Conservation (phyloP, 2,113 vertebrate species). For the Gnathonemus echidnorhynchus region DNA sequence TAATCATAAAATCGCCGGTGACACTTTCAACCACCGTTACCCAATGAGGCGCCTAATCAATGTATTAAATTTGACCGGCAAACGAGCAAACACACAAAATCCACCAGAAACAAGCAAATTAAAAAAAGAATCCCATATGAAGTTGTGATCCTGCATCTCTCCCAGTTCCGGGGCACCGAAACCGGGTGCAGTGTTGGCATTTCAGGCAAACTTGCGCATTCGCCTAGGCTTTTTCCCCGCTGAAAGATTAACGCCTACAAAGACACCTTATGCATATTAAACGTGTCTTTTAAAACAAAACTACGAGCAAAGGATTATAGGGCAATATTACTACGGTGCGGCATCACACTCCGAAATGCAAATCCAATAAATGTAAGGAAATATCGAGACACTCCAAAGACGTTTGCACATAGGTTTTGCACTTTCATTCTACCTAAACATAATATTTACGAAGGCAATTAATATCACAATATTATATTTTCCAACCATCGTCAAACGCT, state of each 20-base stretch:
- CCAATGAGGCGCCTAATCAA: not conserved
- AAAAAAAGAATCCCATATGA: not conserved
- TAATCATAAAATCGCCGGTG: not conserved
- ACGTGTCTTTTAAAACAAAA: not conserved
- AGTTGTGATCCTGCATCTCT: not conserved
- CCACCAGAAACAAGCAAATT: not conserved
- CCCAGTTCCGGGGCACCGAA: not conserved
- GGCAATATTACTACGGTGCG: not conserved
- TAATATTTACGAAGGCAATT: not conserved
- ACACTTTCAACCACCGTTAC: not conserved
- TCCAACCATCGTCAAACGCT: not conserved
- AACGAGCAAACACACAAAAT: not conserved
- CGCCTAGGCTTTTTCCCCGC: not conserved
- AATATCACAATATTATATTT: not conserved
- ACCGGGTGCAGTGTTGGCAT: not conserved
- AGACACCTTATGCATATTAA: not conserved
- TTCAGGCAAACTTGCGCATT: not conserved
- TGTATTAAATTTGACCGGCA: not conserved
- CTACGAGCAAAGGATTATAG: not conserved
- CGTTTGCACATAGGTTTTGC: not conserved
- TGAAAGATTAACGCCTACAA: not conserved
- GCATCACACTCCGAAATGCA: not conserved
- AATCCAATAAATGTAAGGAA: not conserved
- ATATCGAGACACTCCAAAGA: not conserved
- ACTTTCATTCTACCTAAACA: not conserved